A percentile compares a stretch with the other conserved stretches of the same genome.
These are phyloP conservation scores for Aphrophora alni DNA, from an alignment of 2,888 invertebrate genomes.

Conservation along the genomic window DNA sequence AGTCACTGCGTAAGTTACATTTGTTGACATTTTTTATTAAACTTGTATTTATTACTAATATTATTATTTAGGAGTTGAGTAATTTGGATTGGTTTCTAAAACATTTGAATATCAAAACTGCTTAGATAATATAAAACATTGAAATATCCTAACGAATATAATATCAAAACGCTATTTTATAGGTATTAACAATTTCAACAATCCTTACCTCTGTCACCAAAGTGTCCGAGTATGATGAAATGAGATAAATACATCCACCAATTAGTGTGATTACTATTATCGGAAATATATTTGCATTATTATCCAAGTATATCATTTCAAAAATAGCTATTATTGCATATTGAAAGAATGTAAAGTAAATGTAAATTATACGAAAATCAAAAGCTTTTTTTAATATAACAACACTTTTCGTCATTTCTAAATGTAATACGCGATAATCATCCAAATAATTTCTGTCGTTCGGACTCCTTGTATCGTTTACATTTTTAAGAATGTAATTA, in stretches of 20 bases:
- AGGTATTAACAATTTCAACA: no score
- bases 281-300: not conserved
- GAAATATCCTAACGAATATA: no score
- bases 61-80: no score
- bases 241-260: not conserved
- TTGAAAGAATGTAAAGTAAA: not conserved
- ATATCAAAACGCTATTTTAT: no score
- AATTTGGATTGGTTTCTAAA: no score
- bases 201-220: not conserved
- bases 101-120: no score
- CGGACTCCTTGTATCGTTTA: not conserved
- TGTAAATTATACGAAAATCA: not conserved
- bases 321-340: not conserved
- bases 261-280: not conserved
- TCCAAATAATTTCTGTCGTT: not conserved
- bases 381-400: not conserved
- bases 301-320: not conserved
- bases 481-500: not conserved
- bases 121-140: no score
- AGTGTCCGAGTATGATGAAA: not conserved
- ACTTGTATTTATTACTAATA: no score
- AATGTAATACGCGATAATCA: not conserved
- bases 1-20: no score
- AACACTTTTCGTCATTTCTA: not conserved
- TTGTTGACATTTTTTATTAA: no score